A percentile compares a stretch with the other conserved stretches of the same genome.
Conservation (phyloP, 2,113 vertebrate genomes). For the Dromiciops gliroides region DNA sequence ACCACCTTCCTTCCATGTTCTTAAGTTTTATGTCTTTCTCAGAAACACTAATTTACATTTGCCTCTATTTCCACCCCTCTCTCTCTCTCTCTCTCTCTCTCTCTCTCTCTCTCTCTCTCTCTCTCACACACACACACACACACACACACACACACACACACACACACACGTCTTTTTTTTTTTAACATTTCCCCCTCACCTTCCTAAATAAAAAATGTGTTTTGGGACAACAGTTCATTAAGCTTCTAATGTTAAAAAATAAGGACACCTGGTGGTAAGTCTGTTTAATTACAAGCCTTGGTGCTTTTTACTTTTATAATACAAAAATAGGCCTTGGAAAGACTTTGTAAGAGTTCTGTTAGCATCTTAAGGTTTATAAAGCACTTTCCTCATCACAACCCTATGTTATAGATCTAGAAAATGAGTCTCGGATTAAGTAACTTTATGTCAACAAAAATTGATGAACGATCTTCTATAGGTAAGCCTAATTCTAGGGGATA, state of each 20-base stretch:
- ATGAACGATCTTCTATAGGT: not conserved
- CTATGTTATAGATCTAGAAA: not conserved
- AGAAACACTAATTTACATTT: not conserved
- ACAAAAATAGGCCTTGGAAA: not conserved
- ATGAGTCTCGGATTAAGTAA: not conserved
- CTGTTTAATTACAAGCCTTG: not conserved
- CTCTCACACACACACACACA: too few relatives aligned
- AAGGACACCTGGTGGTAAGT: slow-evolving; percentile 63
- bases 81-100: too few relatives aligned
- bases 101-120: too few relatives aligned
- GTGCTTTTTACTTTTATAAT: not conserved
- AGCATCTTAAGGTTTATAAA: not conserved
- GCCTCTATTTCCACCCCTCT: not conserved
- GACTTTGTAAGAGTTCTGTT: not conserved
- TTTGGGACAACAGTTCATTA: not conserved
- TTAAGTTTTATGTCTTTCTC: not conserved
- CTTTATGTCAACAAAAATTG: not conserved
- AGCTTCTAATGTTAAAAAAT: not conserved
- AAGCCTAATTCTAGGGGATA: not conserved
- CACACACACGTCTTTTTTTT: not conserved
- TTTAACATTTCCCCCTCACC: not conserved
- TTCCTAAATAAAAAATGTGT: not conserved
- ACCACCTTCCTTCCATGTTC: not conserved
- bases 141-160: too few relatives aligned
- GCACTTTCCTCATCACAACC: not conserved